These are phyloP conservation scores for Lethrus apterus DNA, from an alignment of 1,140 invertebrate species.

Conservation along the genomic window DNA sequence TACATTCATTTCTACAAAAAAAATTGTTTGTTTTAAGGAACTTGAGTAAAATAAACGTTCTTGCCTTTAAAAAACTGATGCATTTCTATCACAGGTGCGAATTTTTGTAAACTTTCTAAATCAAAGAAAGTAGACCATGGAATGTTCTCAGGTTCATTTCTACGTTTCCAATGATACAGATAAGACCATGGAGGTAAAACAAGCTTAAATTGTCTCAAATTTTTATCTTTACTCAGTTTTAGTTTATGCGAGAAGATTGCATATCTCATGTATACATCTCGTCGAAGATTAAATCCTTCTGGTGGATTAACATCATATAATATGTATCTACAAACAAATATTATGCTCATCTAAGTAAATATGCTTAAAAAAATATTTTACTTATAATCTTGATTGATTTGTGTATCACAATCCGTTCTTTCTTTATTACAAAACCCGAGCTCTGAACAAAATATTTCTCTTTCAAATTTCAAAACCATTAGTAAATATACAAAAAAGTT, in stretches of 20 bases:
- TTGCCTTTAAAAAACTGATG: constrained; percentile 66
- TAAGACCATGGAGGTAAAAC: constrained; percentile 87
- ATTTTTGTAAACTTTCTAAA: constrained; percentile 65
- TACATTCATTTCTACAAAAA: constrained; percentile 20
- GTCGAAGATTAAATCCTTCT: constrained; percentile 93
- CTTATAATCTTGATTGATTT: no score
- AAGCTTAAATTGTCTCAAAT: constrained; percentile 48
- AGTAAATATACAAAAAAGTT: no score
- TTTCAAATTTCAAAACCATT: no score
- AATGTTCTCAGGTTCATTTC: constrained; percentile 41
- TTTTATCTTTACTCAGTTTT: constrained; percentile 39
- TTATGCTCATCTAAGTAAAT: no score
- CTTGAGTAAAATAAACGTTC: background rate
- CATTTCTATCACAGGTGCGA: constrained; percentile 83
- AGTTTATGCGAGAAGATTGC: constrained; percentile 71
- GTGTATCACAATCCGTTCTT: no score
- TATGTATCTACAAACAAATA: constrained; percentile 51
- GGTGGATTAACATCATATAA: constrained; percentile 90
- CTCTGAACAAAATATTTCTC: no score
- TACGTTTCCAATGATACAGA: constrained; percentile 83
- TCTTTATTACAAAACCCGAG: no score
- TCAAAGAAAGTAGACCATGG: constrained; percentile 88
- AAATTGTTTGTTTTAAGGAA: constrained; percentile 12
- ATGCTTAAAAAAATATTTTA: no score
- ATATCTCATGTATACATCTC: constrained; percentile 92